Evolutionary conservation across 37 sponge, comb jelly and placozoan genomes (phyloP).

Genomic region (Oopsacas minuta): DNA sequence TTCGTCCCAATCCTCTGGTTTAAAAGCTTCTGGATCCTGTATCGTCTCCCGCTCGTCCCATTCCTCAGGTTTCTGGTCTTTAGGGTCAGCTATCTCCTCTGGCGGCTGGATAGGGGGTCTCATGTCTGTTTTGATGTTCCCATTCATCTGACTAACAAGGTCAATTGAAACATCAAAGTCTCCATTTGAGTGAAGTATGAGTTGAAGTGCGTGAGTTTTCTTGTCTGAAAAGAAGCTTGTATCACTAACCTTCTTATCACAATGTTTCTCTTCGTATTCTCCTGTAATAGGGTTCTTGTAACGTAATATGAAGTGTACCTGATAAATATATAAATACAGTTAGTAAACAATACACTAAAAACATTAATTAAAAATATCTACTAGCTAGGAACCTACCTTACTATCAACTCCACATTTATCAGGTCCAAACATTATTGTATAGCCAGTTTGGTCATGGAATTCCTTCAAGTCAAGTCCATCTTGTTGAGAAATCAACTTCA

Average conservation of each 20-base stretch:
- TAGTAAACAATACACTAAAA: too few relatives aligned
- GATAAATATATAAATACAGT: too few relatives aligned
- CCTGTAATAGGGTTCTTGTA: constrained; percentile 87
- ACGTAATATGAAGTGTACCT: constrained; percentile 86
- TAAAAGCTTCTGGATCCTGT: constrained; percentile 72
- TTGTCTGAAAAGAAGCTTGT: constrained; percentile 67
- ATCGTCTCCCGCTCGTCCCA: constrained; percentile 98
- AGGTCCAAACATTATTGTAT: constrained; percentile 99
- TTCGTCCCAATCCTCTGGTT: constrained; percentile 99
- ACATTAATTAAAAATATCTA: too few relatives aligned
- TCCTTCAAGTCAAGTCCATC: constrained; percentile 30
- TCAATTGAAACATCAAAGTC: not conserved
- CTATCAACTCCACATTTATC: constrained; percentile 80
- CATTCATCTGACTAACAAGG: not conserved
- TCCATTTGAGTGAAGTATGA: constrained; percentile 32
- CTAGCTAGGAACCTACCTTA: constrained; percentile 45
- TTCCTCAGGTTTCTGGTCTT: constrained; percentile 77
- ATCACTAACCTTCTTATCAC: constrained; percentile 42
- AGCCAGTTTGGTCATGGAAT: constrained; percentile 80
- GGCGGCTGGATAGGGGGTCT: constrained; percentile 73
- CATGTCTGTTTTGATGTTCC: not conserved
- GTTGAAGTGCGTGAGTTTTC: constrained; percentile 74
- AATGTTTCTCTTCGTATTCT: constrained; percentile 89
- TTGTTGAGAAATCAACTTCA: constrained; percentile 63
- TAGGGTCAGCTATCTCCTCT: constrained; percentile 89